Base-by-base conservation (phyloP, 1,140 invertebrate genomes). In the Pseudomyrmex flavicornis region DNA sequence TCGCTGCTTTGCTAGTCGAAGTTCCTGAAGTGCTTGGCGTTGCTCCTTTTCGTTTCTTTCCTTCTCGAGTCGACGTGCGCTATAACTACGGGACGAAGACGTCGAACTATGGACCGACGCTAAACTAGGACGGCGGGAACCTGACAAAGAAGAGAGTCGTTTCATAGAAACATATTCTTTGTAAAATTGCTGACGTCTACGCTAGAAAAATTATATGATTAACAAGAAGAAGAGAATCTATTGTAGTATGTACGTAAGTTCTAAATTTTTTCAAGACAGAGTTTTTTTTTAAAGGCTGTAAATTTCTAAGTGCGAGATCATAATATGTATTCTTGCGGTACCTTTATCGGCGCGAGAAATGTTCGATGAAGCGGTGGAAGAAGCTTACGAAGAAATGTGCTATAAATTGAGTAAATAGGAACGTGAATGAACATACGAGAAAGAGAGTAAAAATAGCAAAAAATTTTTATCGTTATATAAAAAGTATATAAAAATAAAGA, bases 51-150 rank as follows among this genome's bases (percentile, higher is more conserved):
- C 96, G 89, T 97, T 97, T 46, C 96, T 94, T 89, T 98, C 97
- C 85, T 96, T 95, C 90, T 98, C 97, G 91, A 97, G 96, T 58
- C 96, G 95, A 90, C 96, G 95, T 77, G 96, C 95, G 90, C 97
- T 97, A 93, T 97, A 98, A 93, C 97, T 97, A 89, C 96, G 95
- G 68, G 97, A 96, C 50, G 97, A 98, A 54, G 96, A 97, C 76
- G 96, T 96, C 87, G 96, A 96, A 94, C 97, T 97, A 92, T 97
- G 97, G 85, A 97, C 95, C 74, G 97, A 97, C 82, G 96, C 96
- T 95, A 97, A 94, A 95, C 97, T 97, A 93, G 97, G 97, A 95
- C 97, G 96, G 95, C 97, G 95, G 90, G 97, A 97, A 95, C 97
- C 97, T 97, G 35, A 94, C 15, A 22, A 63, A 70, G 74, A 89